phyloP scores from a whole-genome alignment of 2,888 invertebrate genomes.

The Boloria euphrosyne region DNA sequence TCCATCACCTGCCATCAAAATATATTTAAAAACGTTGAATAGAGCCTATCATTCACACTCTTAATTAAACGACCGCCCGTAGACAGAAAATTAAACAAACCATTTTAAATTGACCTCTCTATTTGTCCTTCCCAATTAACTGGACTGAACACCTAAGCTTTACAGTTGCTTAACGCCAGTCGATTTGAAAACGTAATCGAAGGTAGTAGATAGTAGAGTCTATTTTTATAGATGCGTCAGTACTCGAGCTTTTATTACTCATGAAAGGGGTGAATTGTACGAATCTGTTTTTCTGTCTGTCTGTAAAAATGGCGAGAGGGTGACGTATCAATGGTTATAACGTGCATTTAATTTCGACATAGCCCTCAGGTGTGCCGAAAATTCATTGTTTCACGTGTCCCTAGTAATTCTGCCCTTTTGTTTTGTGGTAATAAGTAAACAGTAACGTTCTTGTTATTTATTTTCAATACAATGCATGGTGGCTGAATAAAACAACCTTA shows the following conservation, averaged over 20 bases:
- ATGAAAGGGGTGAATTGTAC: slow-evolving; percentile 61
- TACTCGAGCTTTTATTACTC: slow-evolving; percentile 62
- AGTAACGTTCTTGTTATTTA: slow-evolving; percentile 1
- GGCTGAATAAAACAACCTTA: not conserved
- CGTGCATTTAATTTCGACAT: slow-evolving; percentile 59
- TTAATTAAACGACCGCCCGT: slow-evolving; percentile 66
- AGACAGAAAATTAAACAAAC: slow-evolving; percentile 64
- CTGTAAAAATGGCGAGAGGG: slow-evolving; percentile 67
- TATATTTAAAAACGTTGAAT: slow-evolving; percentile 49
- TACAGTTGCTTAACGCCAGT: not conserved
- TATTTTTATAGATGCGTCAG: slow-evolving; percentile 27
- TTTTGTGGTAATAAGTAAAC: slow-evolving; percentile 31
- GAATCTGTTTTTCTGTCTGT: slow-evolving; percentile 66
- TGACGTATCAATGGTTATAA: slow-evolving; percentile 51
- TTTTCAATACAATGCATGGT: not conserved
- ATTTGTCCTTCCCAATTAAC: slow-evolving; percentile 37
- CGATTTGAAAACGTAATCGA: slow-evolving; percentile 26
- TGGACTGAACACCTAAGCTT: slow-evolving; percentile 47
- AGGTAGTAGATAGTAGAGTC: slow-evolving; percentile 30
- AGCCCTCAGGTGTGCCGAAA: slow-evolving; percentile 41
- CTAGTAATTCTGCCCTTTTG: slow-evolving; percentile 31
- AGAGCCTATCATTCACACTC: slow-evolving; percentile 72
- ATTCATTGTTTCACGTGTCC: slow-evolving; percentile 38
- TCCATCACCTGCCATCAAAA: slow-evolving; percentile 46
- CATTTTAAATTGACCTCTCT: slow-evolving; percentile 52